Conservation (phyloP, 2,797 vertebrate genomes). For the Channa striata region DNA sequence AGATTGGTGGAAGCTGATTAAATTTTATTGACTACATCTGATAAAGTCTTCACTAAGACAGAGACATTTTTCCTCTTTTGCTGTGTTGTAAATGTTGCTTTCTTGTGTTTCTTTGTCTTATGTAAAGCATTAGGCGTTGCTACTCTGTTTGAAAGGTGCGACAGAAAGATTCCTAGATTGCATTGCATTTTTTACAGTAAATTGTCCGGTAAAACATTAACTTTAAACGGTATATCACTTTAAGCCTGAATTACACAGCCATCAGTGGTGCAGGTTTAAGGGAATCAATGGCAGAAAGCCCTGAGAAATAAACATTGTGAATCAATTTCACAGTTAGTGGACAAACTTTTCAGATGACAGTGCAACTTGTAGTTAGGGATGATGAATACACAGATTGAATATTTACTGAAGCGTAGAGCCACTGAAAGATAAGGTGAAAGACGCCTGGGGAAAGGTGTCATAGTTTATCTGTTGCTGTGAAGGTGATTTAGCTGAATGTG, state of each 20-base stretch:
- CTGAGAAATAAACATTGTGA: conserved; percentile 9
- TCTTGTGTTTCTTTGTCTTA: background rate
- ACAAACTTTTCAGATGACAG: conserved; percentile 58
- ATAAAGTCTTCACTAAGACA: too few species aligned
- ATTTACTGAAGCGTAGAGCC: conserved; percentile 36
- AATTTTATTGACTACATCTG: too few species aligned
- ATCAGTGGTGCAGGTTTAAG: conserved; percentile 20
- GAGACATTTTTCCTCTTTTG: too few species aligned
- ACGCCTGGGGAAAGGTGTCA: conserved; percentile 14
- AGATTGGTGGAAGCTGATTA: too few species aligned
- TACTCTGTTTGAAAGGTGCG: too few species aligned
- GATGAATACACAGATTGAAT: conserved; percentile 48
- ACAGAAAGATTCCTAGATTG: too few species aligned
- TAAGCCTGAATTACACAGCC: background rate
- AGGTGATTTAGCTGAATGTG: conserved; percentile 35
- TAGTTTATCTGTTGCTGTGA: conserved; percentile 26
- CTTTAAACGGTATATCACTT: background rate
- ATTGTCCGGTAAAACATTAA: background rate
- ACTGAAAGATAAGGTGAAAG: conserved; percentile 20
- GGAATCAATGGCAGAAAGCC: conserved; percentile 28
- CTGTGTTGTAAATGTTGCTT: background rate
- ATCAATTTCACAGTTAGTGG: conserved; percentile 39
- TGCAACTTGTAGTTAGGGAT: conserved; percentile 31
- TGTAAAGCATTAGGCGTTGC: too few species aligned
- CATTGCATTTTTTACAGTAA: background rate